Evolutionary conservation across 1,140 invertebrate species (phyloP), one percentile per base, ranked within the genome.

Genomic region (Leptoteleia sp.): DNA sequence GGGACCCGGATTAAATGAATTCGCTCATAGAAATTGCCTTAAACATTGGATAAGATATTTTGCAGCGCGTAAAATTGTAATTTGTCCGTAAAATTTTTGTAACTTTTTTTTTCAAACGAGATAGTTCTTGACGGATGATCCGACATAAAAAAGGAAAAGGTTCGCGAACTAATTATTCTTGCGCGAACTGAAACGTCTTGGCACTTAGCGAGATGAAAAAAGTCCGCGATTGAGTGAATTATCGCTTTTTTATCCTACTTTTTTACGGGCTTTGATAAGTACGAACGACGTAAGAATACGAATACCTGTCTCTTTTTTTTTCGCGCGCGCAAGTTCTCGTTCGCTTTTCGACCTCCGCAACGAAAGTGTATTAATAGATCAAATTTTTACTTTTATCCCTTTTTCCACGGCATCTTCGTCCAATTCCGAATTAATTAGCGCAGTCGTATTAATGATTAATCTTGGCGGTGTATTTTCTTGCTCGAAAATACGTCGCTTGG

Each of bases 181-280:
- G 22, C 47, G 6, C n/a, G 29, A 54, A 22, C 27, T 33, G 55
- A 62, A 71, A 45, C 67, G 29, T 61, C 38, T 71, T 71, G n/a
- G 55, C 68, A 64, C 57, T 72, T 64, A 55, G 35, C 15, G 6
- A 55, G 47, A 62, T 61, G 57, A 62, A 61, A 37, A 62, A 71
- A 50, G 7, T 16, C 5, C 35, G 43, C 48, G 54, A 61, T 71
- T 62, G 38, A 54, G 27, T 72, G 68, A 72, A 72, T 72, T 72
- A 72, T 72, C 31, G 31, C 7, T 12, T 45, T 61, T 61, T 62
- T 38, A 72, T 61, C 68, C 55, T 25, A 61, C 35, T n/a, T n/a
- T 59, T 59, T 42, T 70, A 45, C 25, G 22, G 19, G 13, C 35
- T 48, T 38, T 33, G 59, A 65, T 65, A 43, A 65, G 37, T 50